phyloP scores from a whole-genome alignment of 2,113 vertebrate species.

The Oenanthe melanoleuca region DNA sequence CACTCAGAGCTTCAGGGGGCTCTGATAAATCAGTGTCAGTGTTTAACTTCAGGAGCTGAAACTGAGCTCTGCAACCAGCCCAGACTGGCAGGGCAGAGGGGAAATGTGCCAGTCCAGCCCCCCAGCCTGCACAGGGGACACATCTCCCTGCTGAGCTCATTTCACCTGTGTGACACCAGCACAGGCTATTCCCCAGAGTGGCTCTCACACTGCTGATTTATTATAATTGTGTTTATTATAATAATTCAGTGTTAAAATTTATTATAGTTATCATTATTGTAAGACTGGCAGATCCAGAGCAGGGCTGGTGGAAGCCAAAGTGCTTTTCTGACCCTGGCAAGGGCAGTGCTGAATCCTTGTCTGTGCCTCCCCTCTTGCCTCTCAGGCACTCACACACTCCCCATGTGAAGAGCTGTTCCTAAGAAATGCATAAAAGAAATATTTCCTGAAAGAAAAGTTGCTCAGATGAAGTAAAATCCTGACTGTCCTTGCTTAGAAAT shows the following conservation, averaged over 20 bases:
- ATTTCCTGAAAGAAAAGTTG: background rate
- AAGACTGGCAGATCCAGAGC: background rate
- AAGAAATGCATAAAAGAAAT: background rate
- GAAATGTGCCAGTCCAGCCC: background rate
- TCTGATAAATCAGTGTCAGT: background rate
- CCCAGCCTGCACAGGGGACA: background rate
- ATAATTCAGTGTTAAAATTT: background rate
- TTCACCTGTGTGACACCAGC: background rate
- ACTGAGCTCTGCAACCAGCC: background rate
- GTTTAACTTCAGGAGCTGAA: background rate
- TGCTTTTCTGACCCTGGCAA: background rate
- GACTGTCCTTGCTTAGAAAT: background rate
- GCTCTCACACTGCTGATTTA: background rate
- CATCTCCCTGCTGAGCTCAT: background rate
- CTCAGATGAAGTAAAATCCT: background rate
- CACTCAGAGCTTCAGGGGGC: background rate
- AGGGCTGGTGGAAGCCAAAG: background rate
- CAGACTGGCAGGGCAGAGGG: background rate
- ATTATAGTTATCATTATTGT: background rate
- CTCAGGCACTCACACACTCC: accelerated
- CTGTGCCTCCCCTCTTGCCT: background rate
- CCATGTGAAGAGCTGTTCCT: accelerated
- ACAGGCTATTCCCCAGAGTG: background rate
- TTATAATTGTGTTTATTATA: background rate
- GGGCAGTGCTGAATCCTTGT: background rate